Evolutionary conservation across 2,888 invertebrate species (phyloP).

Genomic region (Chaetogeoica ovagalla): DNA sequence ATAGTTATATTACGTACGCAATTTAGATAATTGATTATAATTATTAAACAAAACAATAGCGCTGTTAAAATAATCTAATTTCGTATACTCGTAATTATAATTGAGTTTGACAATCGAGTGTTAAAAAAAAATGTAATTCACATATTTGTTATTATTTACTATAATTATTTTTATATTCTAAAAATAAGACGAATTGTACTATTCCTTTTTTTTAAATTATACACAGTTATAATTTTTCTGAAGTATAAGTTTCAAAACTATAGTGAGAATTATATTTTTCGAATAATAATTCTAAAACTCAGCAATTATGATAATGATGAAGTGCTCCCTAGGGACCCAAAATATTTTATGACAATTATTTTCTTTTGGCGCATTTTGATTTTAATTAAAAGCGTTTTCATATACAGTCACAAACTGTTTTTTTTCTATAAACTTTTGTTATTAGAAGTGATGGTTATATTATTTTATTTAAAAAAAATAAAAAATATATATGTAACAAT

Average conservation of each 20-base stretch:
- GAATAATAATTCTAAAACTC: slow-evolving; percentile 29
- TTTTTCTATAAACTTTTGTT: not conserved
- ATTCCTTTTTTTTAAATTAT: not conserved
- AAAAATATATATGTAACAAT: too few species aligned
- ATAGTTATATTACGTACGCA: not conserved
- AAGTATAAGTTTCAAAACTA: slow-evolving; percentile 14
- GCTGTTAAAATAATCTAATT: not conserved
- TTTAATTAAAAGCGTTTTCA: slow-evolving; percentile 17
- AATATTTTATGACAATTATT: not conserved
- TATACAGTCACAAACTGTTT: not conserved
- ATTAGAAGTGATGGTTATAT: not conserved
- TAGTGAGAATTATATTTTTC: slow-evolving; percentile 8
- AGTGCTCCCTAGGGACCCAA: not conserved
- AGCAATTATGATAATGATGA: slow-evolving; percentile 10
- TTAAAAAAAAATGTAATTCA: too few species aligned
- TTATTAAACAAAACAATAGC: not conserved
- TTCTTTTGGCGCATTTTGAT: slow-evolving; percentile 12
- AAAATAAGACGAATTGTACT: not conserved
- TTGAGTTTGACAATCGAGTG: too few species aligned
- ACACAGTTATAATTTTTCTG: not conserved
- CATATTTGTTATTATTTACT: not conserved
- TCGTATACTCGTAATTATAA: not conserved
- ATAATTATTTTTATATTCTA: not conserved
- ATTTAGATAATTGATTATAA: not conserved
- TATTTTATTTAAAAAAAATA: not conserved